phyloP scores from a whole-genome alignment of 2,888 invertebrate genomes.

The Hydrotaea diabolus region DNA sequence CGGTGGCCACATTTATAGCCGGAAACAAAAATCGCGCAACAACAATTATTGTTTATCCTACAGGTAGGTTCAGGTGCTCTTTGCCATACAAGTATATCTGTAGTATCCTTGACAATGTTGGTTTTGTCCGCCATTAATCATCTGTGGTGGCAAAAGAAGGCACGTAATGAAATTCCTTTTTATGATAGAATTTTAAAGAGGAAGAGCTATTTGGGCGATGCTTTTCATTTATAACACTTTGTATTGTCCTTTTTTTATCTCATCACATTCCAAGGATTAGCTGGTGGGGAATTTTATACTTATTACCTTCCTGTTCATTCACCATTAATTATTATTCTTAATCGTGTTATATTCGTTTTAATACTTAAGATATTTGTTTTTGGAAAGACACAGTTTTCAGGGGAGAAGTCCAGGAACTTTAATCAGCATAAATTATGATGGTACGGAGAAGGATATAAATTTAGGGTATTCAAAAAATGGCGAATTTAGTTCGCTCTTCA shows the following conservation, averaged over 20 bases:
- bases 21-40: constrained; percentile 86
- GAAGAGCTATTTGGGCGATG: no score
- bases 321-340: not conserved
- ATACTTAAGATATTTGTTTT: not conserved
- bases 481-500: no score
- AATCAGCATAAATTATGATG: no score
- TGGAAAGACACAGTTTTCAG: not conserved
- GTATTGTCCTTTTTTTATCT: no score
- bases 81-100: no score
- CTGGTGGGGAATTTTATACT: not conserved
- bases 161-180: not conserved
- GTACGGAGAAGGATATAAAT: no score
- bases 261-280: not conserved
- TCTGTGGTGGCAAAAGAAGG: not conserved
- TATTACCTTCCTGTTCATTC: not conserved
- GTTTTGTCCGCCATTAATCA: not conserved
- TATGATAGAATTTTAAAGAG: no score
- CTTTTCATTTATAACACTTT: no score
- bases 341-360: not conserved
- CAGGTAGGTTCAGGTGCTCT: constrained; percentile 82
- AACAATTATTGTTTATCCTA: constrained; percentile 87
- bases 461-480: no score
- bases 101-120: no score
- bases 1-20: constrained; percentile 78
- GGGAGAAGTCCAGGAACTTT: not conserved